phyloP scores from a whole-genome alignment of 2,888 invertebrate genomes.

The Colletes collaris region DNA sequence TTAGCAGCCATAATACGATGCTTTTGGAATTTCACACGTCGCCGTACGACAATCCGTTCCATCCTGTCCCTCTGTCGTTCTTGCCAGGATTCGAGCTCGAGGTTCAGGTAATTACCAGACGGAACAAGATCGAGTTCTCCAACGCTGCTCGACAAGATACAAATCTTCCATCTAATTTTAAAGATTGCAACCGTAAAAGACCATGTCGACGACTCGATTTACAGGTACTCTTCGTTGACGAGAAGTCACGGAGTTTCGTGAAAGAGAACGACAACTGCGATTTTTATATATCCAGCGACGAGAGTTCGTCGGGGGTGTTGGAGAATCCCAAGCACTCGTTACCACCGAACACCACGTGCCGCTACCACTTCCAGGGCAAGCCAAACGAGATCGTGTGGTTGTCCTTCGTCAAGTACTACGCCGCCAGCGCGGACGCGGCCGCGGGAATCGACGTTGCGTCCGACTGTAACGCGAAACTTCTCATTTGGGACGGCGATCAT shows the following conservation, averaged over 20 bases:
- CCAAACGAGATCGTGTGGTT: constrained; percentile 92
- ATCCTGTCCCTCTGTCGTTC: constrained; percentile 90
- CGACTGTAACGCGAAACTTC: constrained; percentile 89
- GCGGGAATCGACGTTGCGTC: constrained; percentile 86
- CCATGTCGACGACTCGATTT: constrained; percentile 19
- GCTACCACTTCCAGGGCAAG: constrained; percentile 90
- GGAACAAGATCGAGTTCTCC: no score
- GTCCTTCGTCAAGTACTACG: constrained; percentile 92
- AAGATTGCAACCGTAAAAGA: no score
- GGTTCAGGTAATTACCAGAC: constrained; percentile 86
- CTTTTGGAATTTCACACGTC: constrained; percentile 92
- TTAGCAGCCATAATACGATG: constrained; percentile 91
- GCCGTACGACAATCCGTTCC: constrained; percentile 92
- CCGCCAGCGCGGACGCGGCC: constrained; percentile 87
- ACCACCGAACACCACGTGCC: constrained; percentile 92
- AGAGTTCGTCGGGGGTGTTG: constrained; percentile 89
- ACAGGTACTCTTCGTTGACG: constrained; percentile 90
- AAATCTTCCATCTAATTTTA: no score
- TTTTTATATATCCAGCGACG: constrained; percentile 90
- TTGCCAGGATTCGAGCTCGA: constrained; percentile 92
- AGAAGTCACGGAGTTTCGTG: constrained; percentile 90
- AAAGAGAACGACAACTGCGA: constrained; percentile 90
- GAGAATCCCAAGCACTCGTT: constrained; percentile 91
- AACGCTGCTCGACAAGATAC: no score
- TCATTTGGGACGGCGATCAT: constrained; percentile 89